Base-by-base conservation (phyloP, 2,888 invertebrate species). In the Hydrotaea cyrtoneurina region DNA sequence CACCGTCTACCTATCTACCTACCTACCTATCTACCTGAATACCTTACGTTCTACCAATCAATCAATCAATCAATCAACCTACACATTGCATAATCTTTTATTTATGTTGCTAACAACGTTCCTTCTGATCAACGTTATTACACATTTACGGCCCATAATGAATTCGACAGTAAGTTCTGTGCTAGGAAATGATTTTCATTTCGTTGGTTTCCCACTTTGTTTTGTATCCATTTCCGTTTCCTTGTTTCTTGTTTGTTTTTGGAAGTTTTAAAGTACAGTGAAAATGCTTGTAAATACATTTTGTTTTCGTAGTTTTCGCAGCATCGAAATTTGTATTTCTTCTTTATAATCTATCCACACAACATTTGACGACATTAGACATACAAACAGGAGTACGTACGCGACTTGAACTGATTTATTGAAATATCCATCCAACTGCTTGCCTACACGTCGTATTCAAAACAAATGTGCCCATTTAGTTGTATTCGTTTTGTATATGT, bases 271-370 rank as follows among this genome's bases (percentile, higher is more conserved):
- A 89, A 90, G 89, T 90, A 88, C 88, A 88, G 88, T 89, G 90
- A 90, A 90, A 90, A 90, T 90, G 90, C 90, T 89, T 90, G 90
- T 90, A 90, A 90, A 90, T 89, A 90, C 88, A 88, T 89, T 71
- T 57, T 71, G 17, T 43, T 57, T 19, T 66, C 19, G 64, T 66
- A 53, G 21, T 66, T 76, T 64, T 36, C 36, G 69, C 26, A 71
- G 72, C 57, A 71, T 46, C 19, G 23, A 31, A 69, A 39, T 31
- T 79, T 83, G 64, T 39, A 31, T 31, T 72, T 55, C 0, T 55
- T 55, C 0, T 55, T 55, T 66, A 43, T 66, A 69, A 43, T 69
- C 69, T 46, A 39, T 69, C 69, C 46, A 23, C n/a, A 23, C n/a
- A 11, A 39, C 69, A 69, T 69, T 69, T 69, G 39, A 69, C 62